Conservation (phyloP, 1,140 invertebrate genomes). For the Acromyrmex echinatior region DNA sequence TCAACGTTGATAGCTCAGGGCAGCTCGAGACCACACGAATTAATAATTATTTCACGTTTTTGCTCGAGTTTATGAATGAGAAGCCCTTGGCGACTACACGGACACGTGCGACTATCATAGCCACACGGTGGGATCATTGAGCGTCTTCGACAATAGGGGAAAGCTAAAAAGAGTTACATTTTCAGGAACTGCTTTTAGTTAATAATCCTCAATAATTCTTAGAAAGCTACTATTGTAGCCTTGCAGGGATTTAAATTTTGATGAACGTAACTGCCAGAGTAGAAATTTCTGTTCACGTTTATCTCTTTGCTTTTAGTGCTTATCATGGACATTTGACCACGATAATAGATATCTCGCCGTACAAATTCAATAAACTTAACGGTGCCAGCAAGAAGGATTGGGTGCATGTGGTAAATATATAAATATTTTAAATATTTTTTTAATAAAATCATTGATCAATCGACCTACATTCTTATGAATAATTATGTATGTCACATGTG, state of each 20-base stretch:
- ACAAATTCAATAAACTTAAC: slow-evolving; percentile 97
- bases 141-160: slow-evolving; percentile 1
- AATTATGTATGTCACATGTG: too few relatives aligned
- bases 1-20: background rate
- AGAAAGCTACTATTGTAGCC: slow-evolving; percentile 19
- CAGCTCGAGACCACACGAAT: background rate
- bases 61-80: slow-evolving; percentile 27
- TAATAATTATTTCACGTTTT: slow-evolving; percentile 27
- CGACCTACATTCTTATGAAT: too few relatives aligned
- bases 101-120: slow-evolving; percentile 43
- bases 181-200: slow-evolving; percentile 40
- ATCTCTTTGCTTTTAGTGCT: slow-evolving; percentile 91
- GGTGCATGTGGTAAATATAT: slow-evolving; percentile 97
- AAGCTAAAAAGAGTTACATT: slow-evolving; percentile 27
- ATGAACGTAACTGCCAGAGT: background rate
- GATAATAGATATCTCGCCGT: slow-evolving; percentile 98
- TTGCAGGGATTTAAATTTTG: background rate
- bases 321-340: slow-evolving; percentile 99
- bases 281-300: slow-evolving; percentile 24
- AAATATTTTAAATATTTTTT: slow-evolving; percentile 79
- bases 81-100: slow-evolving; percentile 30
- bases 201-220: slow-evolving; percentile 16
- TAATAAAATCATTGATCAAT: background rate
- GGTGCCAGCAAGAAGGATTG: slow-evolving; percentile 94
- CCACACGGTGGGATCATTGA: slow-evolving; percentile 22